These are phyloP conservation scores for Pissodes strobi DNA, from an alignment of 1,140 invertebrate genomes.

Conservation along the genomic window DNA sequence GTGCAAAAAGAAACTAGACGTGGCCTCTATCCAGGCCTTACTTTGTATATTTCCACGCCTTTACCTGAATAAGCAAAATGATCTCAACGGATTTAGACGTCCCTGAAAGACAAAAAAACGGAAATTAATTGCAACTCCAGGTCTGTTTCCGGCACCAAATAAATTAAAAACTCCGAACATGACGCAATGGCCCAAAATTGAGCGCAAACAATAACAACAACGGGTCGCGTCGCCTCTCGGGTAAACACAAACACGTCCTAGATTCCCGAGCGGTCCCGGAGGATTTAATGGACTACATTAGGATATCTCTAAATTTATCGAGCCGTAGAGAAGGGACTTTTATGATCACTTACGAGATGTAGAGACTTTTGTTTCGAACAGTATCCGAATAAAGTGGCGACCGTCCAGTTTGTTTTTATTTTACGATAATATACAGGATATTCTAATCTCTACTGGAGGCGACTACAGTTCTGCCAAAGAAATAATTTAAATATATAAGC, in stretches of 20 bases:
- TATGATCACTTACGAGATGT: constrained; percentile 4
- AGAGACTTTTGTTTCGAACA: background rate
- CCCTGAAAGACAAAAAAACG: background rate
- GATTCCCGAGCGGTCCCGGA: constrained; percentile 10
- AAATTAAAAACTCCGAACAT: constrained; percentile 6
- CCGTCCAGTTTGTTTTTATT: background rate
- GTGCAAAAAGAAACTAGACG: no score
- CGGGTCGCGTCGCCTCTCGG: constrained; percentile 11
- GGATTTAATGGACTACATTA: constrained; percentile 25
- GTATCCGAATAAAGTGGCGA: background rate
- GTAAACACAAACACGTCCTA: constrained; percentile 21
- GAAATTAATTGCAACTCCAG: constrained; percentile 3
- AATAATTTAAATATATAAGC: no score
- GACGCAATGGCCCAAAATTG: constrained; percentile 16
- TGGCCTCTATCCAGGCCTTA: no score
- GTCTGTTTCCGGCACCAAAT: constrained; percentile 5
- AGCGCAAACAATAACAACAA: constrained; percentile 25
- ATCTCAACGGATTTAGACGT: no score
- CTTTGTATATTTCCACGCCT: no score
- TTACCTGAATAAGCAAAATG: no score
- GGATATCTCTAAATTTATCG: constrained; percentile 21
- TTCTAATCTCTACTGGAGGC: no score
- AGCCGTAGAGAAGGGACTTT: constrained; percentile 11
- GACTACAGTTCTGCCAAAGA: no score
- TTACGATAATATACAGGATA: no score